A percentile compares a stretch with the other conserved stretches of the same genome.
phyloP scores from a whole-genome alignment of 2,113 vertebrate species.

The Ciconia stormi region DNA sequence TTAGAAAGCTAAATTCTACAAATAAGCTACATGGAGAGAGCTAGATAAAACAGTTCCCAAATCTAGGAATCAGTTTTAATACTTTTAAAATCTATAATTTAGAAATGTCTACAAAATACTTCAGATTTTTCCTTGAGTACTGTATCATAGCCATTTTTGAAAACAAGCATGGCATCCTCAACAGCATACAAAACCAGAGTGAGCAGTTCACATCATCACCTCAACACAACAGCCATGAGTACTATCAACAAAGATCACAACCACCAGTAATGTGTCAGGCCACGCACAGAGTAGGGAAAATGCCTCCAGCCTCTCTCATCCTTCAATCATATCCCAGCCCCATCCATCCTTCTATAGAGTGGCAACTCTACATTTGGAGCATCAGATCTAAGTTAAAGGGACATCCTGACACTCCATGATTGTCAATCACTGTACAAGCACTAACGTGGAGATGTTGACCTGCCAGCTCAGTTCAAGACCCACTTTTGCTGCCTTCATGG shows the following conservation, averaged over 20 bases:
- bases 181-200: background rate
- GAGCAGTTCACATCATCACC: background rate
- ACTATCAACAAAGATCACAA: background rate
- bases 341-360: background rate
- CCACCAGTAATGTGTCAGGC: background rate
- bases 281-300: background rate
- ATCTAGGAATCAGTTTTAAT: background rate
- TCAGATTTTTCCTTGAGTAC: background rate
- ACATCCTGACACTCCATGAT: background rate
- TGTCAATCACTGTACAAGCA: background rate
- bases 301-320: background rate
- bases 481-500: background rate
- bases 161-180: background rate
- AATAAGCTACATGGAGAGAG: background rate
- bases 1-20: background rate
- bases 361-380: background rate
- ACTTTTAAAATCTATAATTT: background rate
- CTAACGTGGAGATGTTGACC: fast-evolving
- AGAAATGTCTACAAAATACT: background rate
- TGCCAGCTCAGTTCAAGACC: background rate
- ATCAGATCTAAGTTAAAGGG: background rate
- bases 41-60: background rate
- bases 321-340: background rate
- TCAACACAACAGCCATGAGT: background rate
- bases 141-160: background rate